Evolutionary conservation across 2,888 invertebrate genomes (phyloP).

Genomic region (Epiblema foenella): DNA sequence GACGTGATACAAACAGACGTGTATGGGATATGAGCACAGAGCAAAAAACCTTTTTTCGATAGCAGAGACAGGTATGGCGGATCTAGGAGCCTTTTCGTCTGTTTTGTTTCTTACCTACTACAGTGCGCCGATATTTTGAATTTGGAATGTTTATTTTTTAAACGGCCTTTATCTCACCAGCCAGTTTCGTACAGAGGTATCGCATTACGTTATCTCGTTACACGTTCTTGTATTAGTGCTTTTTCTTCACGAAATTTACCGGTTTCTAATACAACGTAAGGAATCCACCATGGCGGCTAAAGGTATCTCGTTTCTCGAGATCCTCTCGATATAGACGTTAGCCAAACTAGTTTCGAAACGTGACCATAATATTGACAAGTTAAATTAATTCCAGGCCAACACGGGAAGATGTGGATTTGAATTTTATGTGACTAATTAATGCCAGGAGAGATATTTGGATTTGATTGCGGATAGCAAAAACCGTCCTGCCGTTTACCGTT

Average conservation of each 20-base stretch:
- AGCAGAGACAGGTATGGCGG: slow-evolving; percentile 46
- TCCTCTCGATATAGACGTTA: slow-evolving; percentile 76
- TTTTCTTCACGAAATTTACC: slow-evolving; percentile 67
- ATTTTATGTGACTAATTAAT: slow-evolving; percentile 76
- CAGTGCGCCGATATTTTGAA: slow-evolving; percentile 73
- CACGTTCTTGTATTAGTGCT: slow-evolving; percentile 67
- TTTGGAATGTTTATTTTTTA: slow-evolving; percentile 74
- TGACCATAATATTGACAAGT: slow-evolving; percentile 78
- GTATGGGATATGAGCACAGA: slow-evolving; percentile 71
- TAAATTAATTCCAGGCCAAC: slow-evolving; percentile 68
- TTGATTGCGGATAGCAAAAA: slow-evolving; percentile 74
- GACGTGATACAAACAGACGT: slow-evolving; percentile 76
- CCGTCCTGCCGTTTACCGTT: slow-evolving; percentile 70
- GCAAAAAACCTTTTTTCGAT: slow-evolving; percentile 62
- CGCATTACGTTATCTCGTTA: slow-evolving; percentile 82
- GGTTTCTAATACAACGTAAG: slow-evolving; percentile 66
- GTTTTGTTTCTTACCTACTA: slow-evolving; percentile 40
- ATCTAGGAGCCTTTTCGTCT: slow-evolving; percentile 38
- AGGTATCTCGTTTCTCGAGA: slow-evolving; percentile 76
- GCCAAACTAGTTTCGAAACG: slow-evolving; percentile 75
- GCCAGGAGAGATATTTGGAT: slow-evolving; percentile 70
- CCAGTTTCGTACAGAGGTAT: slow-evolving; percentile 77
- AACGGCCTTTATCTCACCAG: slow-evolving; percentile 76
- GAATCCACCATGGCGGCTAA: slow-evolving; percentile 71
- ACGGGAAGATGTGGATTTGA: slow-evolving; percentile 64